Evolutionary conservation across 2,113 vertebrate species (phyloP).

Genomic region (Halcyon senegalensis): DNA sequence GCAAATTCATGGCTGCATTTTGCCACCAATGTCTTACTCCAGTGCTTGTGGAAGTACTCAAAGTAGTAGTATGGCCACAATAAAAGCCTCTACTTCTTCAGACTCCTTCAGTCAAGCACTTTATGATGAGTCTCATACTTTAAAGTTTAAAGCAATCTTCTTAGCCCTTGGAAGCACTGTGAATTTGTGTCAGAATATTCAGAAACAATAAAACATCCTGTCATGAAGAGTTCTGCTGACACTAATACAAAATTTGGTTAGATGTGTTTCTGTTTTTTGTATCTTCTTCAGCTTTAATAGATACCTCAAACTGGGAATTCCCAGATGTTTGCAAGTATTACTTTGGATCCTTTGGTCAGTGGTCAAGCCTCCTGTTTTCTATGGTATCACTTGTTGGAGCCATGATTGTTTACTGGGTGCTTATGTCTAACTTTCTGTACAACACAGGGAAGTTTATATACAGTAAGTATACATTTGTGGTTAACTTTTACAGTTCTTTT

Average conservation of each 20-base stretch:
- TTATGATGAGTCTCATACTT: background rate
- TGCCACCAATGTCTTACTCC: background rate
- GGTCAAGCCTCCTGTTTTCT: conserved; percentile 94
- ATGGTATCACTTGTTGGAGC: conserved; percentile 93
- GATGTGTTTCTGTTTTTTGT: background rate
- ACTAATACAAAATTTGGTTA: background rate
- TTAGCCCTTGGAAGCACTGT: background rate
- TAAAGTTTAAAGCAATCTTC: background rate
- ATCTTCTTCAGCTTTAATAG: conserved; percentile 75
- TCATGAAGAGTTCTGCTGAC: background rate
- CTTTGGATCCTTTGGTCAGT: conserved; percentile 92
- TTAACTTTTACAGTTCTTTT: background rate
- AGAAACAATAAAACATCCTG: background rate
- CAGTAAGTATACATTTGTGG: conserved; percentile 80
- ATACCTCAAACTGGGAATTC: conserved; percentile 93
- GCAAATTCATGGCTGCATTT: background rate
- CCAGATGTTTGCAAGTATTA: conserved; percentile 95
- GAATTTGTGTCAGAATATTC: background rate
- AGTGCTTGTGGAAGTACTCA: background rate
- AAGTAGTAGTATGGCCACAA: background rate
- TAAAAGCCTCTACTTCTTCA: background rate
- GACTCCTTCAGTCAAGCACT: background rate
- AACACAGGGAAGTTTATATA: conserved; percentile 95
- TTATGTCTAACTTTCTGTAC: conserved; percentile 98
- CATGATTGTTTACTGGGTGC: conserved; percentile 98